Evolutionary conservation across 2,888 invertebrate genomes (phyloP), one percentile per base, ranked within the genome.

Genomic region (Melieria crassipennis): DNA sequence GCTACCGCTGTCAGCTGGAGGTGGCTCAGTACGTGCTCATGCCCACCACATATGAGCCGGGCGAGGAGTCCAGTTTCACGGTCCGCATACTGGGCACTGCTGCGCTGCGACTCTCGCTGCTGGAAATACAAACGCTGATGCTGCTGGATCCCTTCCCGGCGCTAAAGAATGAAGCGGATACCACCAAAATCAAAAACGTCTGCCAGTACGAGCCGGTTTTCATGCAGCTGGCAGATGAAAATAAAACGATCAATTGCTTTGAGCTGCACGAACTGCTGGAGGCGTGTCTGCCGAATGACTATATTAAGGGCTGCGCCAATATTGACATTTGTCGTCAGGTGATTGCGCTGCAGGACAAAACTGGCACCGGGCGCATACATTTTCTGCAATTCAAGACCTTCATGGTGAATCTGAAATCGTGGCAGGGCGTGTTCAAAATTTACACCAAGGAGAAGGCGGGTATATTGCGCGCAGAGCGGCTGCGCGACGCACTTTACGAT

Each of bases 321-420:
- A 91, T 96, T 79, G 96, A 96, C 85, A 96, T 97, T 2, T 97
- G 97, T 82, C 89, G 96, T 72, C 96, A 96, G 87, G 94, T 96
- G 7, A 93, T 97, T 30, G 89, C 96, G 1, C 92, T 96, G 7
- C 90, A 96, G 88, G 96, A 96, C 88, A 92, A 91, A 81, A 90
- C 91, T 61, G 92, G 93, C 69, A 91, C 91, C 47, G 96, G 96
- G 0, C 90, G 96, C 73, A 89, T 97, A 66, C 93, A 93, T 74
- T 93, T 96, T 78, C 89, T 90, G 67, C 95, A 96, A 82, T 97
- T 96, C 85, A 96, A 95, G 84, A 95, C 96, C 82, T 89, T 97
- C 75, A 95, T 97, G 92, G 95, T 94, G 80, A 96, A 95, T 81
- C 87, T 97, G 61, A 96, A 96, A 82, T 91, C 93, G 74, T 96